A percentile compares a stretch with the other conserved stretches of the same genome.
phyloP scores from a whole-genome alignment of 2,797 vertebrate genomes.

The Ispidina lecontei region DNA sequence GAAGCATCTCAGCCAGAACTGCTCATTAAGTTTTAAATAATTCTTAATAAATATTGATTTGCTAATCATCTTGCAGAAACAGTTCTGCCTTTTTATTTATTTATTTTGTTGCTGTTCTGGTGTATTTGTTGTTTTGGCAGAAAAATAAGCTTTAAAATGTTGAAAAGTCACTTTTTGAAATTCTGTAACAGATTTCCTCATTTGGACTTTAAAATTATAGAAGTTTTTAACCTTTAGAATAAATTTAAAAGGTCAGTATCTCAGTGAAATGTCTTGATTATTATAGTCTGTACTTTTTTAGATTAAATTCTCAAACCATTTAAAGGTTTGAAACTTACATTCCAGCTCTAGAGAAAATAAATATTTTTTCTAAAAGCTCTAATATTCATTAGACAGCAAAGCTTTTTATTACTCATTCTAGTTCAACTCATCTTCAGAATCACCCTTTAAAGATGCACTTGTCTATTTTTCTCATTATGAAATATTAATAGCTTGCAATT shows the following conservation, averaged over 20 bases:
- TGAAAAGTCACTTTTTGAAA: neutral
- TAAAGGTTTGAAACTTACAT: neutral
- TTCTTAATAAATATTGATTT: conserved; percentile 23
- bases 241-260: neutral
- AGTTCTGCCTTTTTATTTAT: neutral
- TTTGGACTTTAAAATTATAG: neutral
- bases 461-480: neutral
- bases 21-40: conserved; percentile 13
- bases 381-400: neutral
- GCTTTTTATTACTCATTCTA: neutral
- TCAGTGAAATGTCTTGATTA: neutral
- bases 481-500: neutral
- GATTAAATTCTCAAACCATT: neutral
- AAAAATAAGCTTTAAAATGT: neutral
- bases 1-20: neutral
- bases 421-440: neutral
- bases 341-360: neutral
- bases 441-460: neutral
- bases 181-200: neutral
- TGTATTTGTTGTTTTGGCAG: neutral
- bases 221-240: neutral
- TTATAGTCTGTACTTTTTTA: neutral
- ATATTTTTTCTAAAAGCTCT: conserved; percentile 4
- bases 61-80: neutral
- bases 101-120: neutral